These are phyloP conservation scores for Hemichromis elongatus DNA, from an alignment of 2,113 vertebrate genomes.

Conservation along the genomic window DNA sequence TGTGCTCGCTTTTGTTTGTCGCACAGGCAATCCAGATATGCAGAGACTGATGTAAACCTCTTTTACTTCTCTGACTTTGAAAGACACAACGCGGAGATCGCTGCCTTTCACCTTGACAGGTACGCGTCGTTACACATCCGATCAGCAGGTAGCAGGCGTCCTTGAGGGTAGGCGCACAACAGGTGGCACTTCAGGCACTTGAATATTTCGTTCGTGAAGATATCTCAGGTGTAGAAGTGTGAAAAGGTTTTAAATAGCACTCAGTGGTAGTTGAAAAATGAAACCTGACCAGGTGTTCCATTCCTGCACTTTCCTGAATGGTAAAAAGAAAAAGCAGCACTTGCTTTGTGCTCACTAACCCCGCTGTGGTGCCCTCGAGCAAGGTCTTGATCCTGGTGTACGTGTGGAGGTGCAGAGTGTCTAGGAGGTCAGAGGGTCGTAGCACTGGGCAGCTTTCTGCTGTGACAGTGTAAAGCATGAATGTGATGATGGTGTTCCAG, in stretches of 20 bases:
- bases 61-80: slow-evolving; percentile 92
- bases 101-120: slow-evolving; percentile 87
- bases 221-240: background rate
- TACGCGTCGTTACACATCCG: slow-evolving; percentile 15
- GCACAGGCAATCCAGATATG: slow-evolving; percentile 76
- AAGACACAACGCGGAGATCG: slow-evolving; percentile 84
- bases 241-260: background rate
- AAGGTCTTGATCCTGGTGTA: background rate
- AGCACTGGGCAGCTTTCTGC: background rate
- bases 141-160: background rate
- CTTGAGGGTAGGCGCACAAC: background rate
- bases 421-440: background rate
- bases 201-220: background rate
- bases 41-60: slow-evolving; percentile 81
- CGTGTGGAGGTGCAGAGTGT: background rate
- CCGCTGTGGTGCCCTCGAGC: background rate
- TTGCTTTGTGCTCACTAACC: background rate
- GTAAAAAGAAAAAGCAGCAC: background rate
- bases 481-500: background rate
- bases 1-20: background rate
- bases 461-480: background rate
- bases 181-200: background rate
- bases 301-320: background rate
- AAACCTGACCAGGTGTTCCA: background rate
- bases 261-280: background rate